Evolutionary conservation across 2,888 invertebrate species (phyloP), one percentile per base, ranked within the genome.

Genomic region (Idaea straminata): DNA sequence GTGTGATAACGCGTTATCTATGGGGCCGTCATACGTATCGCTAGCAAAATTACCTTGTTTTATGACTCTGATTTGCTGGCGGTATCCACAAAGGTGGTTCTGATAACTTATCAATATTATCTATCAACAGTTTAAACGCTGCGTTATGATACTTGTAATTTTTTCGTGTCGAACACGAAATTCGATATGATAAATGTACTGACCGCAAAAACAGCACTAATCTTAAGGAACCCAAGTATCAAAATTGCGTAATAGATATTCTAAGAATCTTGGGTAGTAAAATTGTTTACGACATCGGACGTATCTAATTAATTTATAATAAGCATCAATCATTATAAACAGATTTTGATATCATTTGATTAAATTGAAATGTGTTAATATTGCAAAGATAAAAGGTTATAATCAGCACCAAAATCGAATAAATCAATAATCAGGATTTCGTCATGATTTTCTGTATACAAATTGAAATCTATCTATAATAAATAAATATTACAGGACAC

Each of bases 61-160:
- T 92, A 92, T 86, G 86, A 83, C 91, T 91, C 85, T 92, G 92
- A 92, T 92, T 92, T 92, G 85, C 79, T 80, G 85, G 83, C 91
- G 90, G 90, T 85, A 74, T 80, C 83, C 79, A 89, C 91, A 92
- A 92, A 92, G 89, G 85, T 75, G 70, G 64, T 72, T 73, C 71
- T 74, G 83, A 82, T 85, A 85, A 69, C 64, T 59, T 80, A 76
- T 78, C 75, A 82, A 80, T 73, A 73, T 72, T 70, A 66, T 63
- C 79, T 80, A 83, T 85, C 86, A 84, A 82, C 78, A 83, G 85
- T 89, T 85, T 85, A 87, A 89, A 88, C 86, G 84, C 75, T 75
- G 75, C 83, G 90, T 91, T 90, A 91, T 90, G 91, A 89, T 90
- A 82, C 83, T 84, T 91, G 91, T 92, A 92, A 92, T 92, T 92